Evolutionary conservation across 1,140 invertebrate species (phyloP), one percentile per base, ranked within the genome.

Genomic region (Fopius arisanus): DNA sequence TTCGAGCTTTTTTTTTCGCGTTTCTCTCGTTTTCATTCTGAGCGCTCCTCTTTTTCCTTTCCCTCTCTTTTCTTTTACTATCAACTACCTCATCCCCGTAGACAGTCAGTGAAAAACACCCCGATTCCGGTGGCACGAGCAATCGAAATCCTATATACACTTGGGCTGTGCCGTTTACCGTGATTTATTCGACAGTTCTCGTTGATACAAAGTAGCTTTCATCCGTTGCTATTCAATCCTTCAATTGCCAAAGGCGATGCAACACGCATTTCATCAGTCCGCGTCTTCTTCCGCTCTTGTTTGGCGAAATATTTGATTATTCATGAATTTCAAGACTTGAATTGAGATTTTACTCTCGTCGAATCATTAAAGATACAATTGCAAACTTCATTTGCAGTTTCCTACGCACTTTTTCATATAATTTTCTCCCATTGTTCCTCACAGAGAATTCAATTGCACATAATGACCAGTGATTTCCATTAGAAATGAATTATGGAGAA

Each of bases 151-250:
- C 54, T 65, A 28, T 74, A 41, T 41, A 40, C 21, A 62, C 23
- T 33, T 29, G 21, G 5, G 33, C 43, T 23, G 40, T 65, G 31
- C 23, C 70, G 68, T 75, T 73, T 73, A 77, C 70, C 51, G 68
- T 76, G 75, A 76, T 76, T 73, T 76, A 76, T 76, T 76, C 67
- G 51, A 28, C 71, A 67, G 63, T 63, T 40, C 59, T 71, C 54
- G 71, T 71, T 67, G 70, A 76, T 73, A 76, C 75, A 76, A 73
- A 73, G 67, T 76, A 63, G 71, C 67, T 73, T 76, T 76, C 70
- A 72, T 73, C 63, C 72, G 67, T 31, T 37, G 37, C 37, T 62
- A 26, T 41, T 43, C 23, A 43, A 40, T 40, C 62, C 26, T 40
- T 43, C 14, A 19, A 23, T 40, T 19, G 33, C 65, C 19, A 19